Evolutionary conservation across 1,140 invertebrate species (phyloP), one percentile per base, ranked within the genome.

Genomic region (Sitophilus oryzae): DNA sequence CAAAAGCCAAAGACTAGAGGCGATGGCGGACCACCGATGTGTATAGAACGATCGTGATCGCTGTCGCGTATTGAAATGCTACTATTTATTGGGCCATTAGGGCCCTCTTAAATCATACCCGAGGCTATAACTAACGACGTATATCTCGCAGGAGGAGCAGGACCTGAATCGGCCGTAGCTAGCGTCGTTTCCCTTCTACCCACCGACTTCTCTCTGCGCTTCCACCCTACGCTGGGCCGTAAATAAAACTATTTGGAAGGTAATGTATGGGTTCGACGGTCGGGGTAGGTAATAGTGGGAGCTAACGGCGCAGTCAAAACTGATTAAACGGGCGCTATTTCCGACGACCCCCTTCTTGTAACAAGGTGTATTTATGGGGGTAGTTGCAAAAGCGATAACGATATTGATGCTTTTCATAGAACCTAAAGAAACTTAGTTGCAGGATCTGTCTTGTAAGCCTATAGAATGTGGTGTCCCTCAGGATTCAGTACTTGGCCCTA

Each of bases 21-120:
- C 42, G 43, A 52, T 45, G 51, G 51, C 42, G 42, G 51, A 45
- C 51, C 51, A 52, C 51, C 51, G 42, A 44, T 44, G 55, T 52
- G 51, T 52, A 45, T 52, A 52, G 51, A 52, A 52, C 58, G 43
- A 58, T 64, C 62, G 63, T 69, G 67, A 68, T 67, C 65, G 65
- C 66, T 65, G 67, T 66, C 61, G 62, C 62, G 67, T 69, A 69
- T 69, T 69, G 67, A 69, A 69, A 67, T 66, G 64, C 62, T 56
- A 59, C 62, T 69, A 69, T 69, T 69, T 69, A 69, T 69, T 66
- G 67, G 62, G 64, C 67, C 67, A 69, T 69, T 69, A 69, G 43
- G 67, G 66, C 64, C 59, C 61, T 60, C 60, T 66, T 69, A 69
- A 69, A 69, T 69, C 67, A 69, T 69, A 50, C 56, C 62, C 53